phyloP scores from a whole-genome alignment of 1,140 invertebrate species.

The Listronotus oregonensis region DNA sequence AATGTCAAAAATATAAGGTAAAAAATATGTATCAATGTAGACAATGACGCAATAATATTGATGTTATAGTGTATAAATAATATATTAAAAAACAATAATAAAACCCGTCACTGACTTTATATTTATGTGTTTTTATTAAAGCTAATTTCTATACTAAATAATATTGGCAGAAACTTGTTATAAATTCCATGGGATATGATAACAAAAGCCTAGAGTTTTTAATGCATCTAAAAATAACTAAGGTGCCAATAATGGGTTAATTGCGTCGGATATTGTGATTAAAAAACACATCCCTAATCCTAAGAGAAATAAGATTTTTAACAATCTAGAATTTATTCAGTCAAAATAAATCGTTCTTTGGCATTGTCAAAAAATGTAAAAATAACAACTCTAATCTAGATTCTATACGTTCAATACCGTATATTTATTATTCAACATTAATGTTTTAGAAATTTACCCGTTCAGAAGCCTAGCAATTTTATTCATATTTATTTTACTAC shows the following conservation, averaged over 20 bases:
- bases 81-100: neutral
- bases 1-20: no score
- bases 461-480: no score
- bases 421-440: neutral
- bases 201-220: no score
- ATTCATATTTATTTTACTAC: no score
- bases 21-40: no score
- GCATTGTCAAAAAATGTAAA: neutral
- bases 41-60: neutral
- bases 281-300: neutral
- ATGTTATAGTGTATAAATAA: neutral
- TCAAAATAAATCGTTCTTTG: neutral
- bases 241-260: neutral
- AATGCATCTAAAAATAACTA: no score
- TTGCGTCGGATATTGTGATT: neutral
- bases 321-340: neutral
- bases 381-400: no score
- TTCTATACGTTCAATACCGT: no score
- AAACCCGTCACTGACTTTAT: slow-evolving; percentile 5
- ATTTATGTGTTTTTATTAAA: neutral
- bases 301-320: neutral
- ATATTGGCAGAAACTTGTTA: no score
- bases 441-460: no score
- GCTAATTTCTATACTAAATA: no score
- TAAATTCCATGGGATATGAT: no score